Conservation (phyloP, 1,140 invertebrate species). For the Acromyrmex heyeri region DNA sequence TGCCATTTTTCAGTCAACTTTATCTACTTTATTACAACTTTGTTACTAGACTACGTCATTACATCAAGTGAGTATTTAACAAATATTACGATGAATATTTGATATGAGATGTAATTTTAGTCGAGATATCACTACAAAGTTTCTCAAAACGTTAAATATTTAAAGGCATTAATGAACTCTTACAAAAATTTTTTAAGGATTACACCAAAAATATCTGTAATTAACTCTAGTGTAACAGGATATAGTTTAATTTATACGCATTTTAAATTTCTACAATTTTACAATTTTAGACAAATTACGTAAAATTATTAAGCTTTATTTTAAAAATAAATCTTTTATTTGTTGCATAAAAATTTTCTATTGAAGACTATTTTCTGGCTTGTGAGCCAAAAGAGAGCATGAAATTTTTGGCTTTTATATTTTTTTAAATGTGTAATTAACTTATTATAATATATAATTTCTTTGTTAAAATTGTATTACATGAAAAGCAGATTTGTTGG, state of each 20-base stretch:
- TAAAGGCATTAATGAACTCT: background rate
- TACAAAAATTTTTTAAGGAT: background rate
- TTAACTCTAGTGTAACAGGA: background rate
- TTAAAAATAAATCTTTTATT: background rate
- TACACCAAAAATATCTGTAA: background rate
- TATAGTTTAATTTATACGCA: background rate
- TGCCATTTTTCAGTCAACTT: background rate
- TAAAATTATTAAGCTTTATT: background rate
- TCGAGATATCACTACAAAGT: background rate
- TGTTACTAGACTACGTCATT: background rate
- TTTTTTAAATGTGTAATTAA: background rate
- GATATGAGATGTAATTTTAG: background rate
- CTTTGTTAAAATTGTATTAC: background rate
- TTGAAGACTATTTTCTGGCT: background rate
- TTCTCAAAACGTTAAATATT: background rate
- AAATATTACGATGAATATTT: background rate
- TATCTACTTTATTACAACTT: too few species aligned
- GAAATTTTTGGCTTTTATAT: background rate
- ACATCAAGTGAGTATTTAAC: background rate
- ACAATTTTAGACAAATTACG: background rate
- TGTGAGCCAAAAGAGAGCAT: background rate
- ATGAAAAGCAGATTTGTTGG: background rate
- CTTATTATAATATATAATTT: conserved; percentile 3
- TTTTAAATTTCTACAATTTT: conserved; percentile 9
- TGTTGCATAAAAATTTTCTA: background rate